Evolutionary conservation across 2,888 invertebrate genomes (phyloP).

Genomic region (Scaeva pyrastri): DNA sequence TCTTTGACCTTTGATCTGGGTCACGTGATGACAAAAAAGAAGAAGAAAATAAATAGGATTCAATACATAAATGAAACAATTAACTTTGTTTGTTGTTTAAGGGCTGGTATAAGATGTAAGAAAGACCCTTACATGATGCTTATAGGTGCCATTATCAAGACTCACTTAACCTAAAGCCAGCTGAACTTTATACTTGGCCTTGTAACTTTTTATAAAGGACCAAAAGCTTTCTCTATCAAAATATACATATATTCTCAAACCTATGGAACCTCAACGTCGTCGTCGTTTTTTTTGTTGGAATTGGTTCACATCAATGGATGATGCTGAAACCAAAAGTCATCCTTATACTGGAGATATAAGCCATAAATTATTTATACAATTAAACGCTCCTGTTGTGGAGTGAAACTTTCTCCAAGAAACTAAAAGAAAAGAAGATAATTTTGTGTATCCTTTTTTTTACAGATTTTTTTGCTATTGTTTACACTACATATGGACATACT

Average conservation of each 20-base stretch:
- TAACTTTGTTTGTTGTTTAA: neutral
- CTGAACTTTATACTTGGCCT: neutral
- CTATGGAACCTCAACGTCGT: neutral
- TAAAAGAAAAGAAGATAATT: neutral
- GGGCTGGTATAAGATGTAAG: neutral
- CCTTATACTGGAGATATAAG: neutral
- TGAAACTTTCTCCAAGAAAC: neutral
- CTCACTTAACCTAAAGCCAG: neutral
- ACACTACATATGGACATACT: neutral
- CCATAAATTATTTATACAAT: slow-evolving; percentile 10
- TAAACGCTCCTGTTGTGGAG: neutral
- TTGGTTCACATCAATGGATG: neutral
- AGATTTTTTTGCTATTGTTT: neutral
- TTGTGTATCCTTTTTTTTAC: neutral
- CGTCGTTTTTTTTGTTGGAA: neutral
- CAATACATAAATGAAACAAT: neutral
- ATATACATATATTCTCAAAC: neutral
- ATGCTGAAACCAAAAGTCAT: neutral
- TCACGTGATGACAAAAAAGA: no score
- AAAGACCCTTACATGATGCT: neutral
- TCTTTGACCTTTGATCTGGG: neutral
- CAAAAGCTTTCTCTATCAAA: neutral
- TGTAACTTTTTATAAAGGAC: neutral
- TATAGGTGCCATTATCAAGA: neutral
- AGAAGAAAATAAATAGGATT: neutral